Evolutionary conservation across 2,113 vertebrate genomes (phyloP).

Genomic region (Aptenodytes patagonicus): DNA sequence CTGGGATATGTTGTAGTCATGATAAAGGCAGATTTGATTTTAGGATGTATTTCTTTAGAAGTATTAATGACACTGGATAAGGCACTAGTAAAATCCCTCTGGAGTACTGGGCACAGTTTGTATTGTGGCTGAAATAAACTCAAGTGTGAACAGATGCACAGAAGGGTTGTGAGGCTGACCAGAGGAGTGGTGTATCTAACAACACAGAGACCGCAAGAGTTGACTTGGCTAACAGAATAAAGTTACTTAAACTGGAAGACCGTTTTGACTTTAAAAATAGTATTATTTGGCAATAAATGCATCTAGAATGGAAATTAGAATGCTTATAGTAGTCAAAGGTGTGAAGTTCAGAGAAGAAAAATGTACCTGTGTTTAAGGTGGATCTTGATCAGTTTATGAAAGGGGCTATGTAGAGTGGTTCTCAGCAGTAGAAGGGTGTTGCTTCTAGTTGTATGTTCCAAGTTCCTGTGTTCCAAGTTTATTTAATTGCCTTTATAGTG

Average conservation of each 20-base stretch:
- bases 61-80: background rate
- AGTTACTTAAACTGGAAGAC: background rate
- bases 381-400: background rate
- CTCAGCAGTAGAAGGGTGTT: background rate
- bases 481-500: background rate
- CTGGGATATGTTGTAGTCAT: background rate
- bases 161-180: background rate
- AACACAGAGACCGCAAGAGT: background rate
- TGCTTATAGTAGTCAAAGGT: background rate
- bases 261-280: background rate
- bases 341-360: background rate
- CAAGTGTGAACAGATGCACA: background rate
- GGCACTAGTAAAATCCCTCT: background rate
- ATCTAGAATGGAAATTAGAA: background rate
- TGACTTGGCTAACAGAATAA: background rate
- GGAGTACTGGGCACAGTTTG: background rate
- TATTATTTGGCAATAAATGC: background rate
- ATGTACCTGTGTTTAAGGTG: background rate
- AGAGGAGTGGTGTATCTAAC: background rate
- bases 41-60: background rate
- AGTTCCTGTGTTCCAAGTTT: background rate
- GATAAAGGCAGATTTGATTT: background rate
- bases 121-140: background rate
- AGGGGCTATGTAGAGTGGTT: background rate
- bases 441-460: background rate